Conservation (phyloP, 2,113 vertebrate genomes). For the Rousettus leschenaultii region DNA sequence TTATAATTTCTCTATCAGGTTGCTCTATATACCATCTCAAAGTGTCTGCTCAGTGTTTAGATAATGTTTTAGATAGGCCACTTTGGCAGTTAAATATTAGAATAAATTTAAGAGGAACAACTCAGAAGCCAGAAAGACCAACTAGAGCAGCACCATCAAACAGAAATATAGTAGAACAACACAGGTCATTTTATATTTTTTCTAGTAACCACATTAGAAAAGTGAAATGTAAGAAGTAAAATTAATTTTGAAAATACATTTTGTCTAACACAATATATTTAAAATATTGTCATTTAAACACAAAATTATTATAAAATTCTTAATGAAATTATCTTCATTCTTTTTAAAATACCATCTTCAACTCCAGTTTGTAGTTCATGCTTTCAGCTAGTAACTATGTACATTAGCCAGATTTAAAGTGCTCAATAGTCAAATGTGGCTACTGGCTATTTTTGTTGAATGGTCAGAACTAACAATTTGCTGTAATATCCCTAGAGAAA, state of each 20-base stretch:
- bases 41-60: neutral
- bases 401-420: neutral
- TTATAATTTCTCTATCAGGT: neutral
- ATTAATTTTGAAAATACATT: neutral
- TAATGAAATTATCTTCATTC: neutral
- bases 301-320: neutral
- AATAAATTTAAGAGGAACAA: neutral
- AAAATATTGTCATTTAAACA: neutral
- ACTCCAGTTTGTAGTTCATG: neutral
- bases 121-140: neutral
- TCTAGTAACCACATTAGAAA: neutral
- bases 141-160: neutral
- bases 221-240: neutral
- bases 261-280: neutral
- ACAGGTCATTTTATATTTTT: neutral
- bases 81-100: neutral
- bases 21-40: neutral
- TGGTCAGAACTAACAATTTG: neutral
- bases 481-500: neutral
- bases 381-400: neutral
- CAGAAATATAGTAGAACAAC: neutral
- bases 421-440: neutral
- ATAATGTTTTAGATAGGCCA: neutral
- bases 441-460: neutral
- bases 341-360: neutral